phyloP scores from a whole-genome alignment of 1,140 invertebrate genomes.

The Oedothorax gibbosus region DNA sequence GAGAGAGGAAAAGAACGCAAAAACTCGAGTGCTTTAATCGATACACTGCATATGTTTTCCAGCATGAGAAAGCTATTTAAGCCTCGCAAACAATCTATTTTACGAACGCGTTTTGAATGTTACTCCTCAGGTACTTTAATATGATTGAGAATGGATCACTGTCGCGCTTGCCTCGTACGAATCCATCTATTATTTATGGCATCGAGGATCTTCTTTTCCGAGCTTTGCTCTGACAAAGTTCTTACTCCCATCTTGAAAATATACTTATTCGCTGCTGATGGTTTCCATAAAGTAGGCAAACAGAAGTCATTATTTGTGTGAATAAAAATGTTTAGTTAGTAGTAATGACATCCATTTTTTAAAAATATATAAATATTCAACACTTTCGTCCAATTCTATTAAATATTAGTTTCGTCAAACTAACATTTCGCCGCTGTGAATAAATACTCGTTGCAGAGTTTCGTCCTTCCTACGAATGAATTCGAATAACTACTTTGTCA shows the following conservation, averaged over 20 bases:
- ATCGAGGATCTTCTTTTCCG: background rate
- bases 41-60: background rate
- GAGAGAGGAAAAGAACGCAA: background rate
- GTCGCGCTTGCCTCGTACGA: background rate
- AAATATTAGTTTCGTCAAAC: too few relatives aligned
- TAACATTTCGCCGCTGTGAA: too few relatives aligned
- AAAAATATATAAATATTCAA: too few relatives aligned
- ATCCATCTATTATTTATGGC: constrained; percentile 36
- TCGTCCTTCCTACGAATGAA: too few relatives aligned
- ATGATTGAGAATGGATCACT: constrained; percentile 47
- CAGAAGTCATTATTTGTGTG: background rate
- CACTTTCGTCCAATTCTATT: too few relatives aligned
- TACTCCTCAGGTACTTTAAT: constrained; percentile 10
- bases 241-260: constrained; percentile 32
- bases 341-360: too few relatives aligned
- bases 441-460: too few relatives aligned
- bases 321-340: background rate
- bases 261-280: background rate
- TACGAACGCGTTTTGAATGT: constrained; percentile 1
- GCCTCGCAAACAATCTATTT: constrained; percentile 19
- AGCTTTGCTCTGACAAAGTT: too few relatives aligned
- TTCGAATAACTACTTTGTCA: too few relatives aligned
- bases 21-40: too few relatives aligned
- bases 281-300: too few relatives aligned
- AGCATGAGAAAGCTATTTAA: background rate